Conservation (phyloP, 2,113 vertebrate species). For the Myrmecophaga tridactyla region DNA sequence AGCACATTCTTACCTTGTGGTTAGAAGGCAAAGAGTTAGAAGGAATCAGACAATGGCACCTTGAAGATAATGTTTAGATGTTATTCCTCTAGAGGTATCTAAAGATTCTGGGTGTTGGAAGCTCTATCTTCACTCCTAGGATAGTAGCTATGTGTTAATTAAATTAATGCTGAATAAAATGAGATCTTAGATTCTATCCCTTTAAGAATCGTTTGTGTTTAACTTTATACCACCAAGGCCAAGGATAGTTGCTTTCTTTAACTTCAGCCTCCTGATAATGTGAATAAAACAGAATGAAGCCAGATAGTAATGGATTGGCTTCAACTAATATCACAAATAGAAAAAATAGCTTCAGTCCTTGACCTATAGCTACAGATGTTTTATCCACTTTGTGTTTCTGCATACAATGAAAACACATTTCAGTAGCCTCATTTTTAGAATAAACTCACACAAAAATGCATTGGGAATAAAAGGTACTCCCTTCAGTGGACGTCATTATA, state of each 20-base stretch:
- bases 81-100: not conserved
- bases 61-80: not conserved
- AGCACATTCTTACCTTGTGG: not conserved
- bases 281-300: not conserved
- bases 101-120: not conserved
- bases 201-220: constrained; percentile 1
- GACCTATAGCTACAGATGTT: not conserved
- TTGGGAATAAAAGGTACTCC: not conserved
- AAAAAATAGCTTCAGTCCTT: not conserved
- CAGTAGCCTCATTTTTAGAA: not conserved
- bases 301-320: not conserved
- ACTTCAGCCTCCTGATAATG: not conserved
- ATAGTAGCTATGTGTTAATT: not conserved
- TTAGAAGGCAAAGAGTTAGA: not conserved
- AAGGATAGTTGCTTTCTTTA: not conserved
- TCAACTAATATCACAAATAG: not conserved
- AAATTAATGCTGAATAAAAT: not conserved
- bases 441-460: not conserved
- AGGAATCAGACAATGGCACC: not conserved
- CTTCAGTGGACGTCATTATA: not conserved
- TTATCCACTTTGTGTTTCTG: not conserved
- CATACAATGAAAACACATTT: not conserved
- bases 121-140: not conserved
- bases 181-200: not conserved
- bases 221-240: not conserved